Conservation (phyloP, 2,888 invertebrate genomes). For the Frankliniella fusca region DNA sequence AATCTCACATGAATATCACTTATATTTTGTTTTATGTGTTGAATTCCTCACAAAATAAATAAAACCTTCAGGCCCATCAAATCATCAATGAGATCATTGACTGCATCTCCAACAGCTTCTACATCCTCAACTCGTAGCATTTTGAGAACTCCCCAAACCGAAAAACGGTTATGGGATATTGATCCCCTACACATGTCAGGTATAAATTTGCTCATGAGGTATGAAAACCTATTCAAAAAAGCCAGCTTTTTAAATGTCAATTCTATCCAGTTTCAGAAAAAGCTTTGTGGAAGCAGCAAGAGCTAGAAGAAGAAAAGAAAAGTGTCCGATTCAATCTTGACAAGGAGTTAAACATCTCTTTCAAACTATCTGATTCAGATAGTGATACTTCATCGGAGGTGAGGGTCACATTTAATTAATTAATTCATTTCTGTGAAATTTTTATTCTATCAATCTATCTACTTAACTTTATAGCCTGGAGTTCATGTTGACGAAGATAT, state of each 20-base stretch:
- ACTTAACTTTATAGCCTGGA: slow-evolving; percentile 36
- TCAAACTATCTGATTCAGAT: slow-evolving; percentile 45
- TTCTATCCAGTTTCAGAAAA: not conserved
- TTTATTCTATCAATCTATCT: not conserved
- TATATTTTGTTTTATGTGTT: not conserved
- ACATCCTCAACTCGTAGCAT: slow-evolving; percentile 8
- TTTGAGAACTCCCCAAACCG: not conserved
- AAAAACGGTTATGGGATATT: slow-evolving; percentile 38
- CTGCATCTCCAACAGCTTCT: slow-evolving; percentile 36
- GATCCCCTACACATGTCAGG: slow-evolving; percentile 39
- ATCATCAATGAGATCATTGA: slow-evolving; percentile 26
- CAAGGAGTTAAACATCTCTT: slow-evolving; percentile 49
- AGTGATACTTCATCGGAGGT: slow-evolving; percentile 38
- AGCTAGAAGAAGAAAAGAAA: slow-evolving; percentile 69
- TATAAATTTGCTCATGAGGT: slow-evolving; percentile 29
- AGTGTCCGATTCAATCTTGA: slow-evolving; percentile 65
- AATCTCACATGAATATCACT: not conserved
- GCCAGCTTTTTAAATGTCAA: not conserved
- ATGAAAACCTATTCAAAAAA: not conserved
- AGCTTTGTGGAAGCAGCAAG: slow-evolving; percentile 39
- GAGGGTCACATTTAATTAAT: not conserved
- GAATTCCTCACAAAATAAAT: not conserved
- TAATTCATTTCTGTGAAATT: not conserved
- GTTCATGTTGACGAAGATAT: slow-evolving; percentile 42
- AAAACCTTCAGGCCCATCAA: not conserved